Evolutionary conservation across 2,113 vertebrate genomes (phyloP).

Genomic region (zebrafish (Danio rerio)): GRCz12tu NC_133182.1:51304001-51304500

Average conservation of each 20-base stretch:
- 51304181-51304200: neutral
- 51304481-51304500: no score
- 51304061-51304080: conserved; percentile 44
- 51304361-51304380: no score
- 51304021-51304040: conserved; percentile 1
- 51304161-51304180: conserved; percentile 11
- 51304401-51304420: no score
- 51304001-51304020: neutral
- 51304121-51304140: conserved; percentile 54
- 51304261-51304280: conserved; percentile 7
- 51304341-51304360: no score
- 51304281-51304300: neutral
- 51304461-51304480: no score
- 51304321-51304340: no score
- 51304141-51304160: conserved; percentile 50
- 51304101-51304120: conserved; percentile 56
- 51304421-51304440: no score
- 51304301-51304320: neutral
- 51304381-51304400: no score
- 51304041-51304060: neutral
- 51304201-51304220: neutral
- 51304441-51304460: no score
- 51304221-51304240: conserved; percentile 1
- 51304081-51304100: conserved; percentile 50
- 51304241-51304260: conserved; percentile 31